Evolutionary conservation across 2,113 vertebrate species (phyloP).

Genomic region (Cyanoramphus novaezelandiae): DNA sequence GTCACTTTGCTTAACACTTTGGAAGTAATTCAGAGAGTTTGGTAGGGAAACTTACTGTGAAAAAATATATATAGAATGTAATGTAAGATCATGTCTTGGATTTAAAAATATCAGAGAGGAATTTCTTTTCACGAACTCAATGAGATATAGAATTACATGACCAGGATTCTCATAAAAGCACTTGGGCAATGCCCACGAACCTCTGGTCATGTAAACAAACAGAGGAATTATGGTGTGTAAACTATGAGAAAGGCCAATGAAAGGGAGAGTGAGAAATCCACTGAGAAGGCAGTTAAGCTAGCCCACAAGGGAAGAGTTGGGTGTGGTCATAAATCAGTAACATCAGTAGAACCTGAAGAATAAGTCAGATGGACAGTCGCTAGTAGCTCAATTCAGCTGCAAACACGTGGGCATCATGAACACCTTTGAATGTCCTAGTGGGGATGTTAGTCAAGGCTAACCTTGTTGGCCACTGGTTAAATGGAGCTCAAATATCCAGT

Average conservation of each 20-base stretch:
- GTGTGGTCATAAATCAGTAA: not conserved
- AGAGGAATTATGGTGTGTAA: not conserved
- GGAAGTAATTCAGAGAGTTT: not conserved
- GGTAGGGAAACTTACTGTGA: not conserved
- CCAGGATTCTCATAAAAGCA: not conserved
- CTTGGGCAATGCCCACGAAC: not conserved
- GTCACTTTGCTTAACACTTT: not conserved
- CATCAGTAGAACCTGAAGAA: not conserved
- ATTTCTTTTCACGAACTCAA: not conserved
- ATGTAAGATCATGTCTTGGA: not conserved
- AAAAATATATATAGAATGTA: not conserved
- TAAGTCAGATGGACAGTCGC: not conserved
- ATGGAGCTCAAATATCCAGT: not conserved
- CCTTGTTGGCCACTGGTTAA: not conserved
- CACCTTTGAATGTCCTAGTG: not conserved
- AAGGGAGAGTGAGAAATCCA: not conserved
- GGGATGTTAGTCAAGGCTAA: not conserved
- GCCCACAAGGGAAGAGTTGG: not conserved
- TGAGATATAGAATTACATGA: not conserved
- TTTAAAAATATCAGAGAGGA: not conserved
- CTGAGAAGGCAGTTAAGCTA: not conserved
- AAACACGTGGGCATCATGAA: not conserved
- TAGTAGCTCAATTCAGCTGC: not conserved
- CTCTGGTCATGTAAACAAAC: not conserved
- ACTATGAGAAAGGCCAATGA: not conserved